These are phyloP conservation scores for Chlamydotis undulata DNA, from an alignment of 2,113 vertebrate genomes.

Conservation along the genomic window DNA sequence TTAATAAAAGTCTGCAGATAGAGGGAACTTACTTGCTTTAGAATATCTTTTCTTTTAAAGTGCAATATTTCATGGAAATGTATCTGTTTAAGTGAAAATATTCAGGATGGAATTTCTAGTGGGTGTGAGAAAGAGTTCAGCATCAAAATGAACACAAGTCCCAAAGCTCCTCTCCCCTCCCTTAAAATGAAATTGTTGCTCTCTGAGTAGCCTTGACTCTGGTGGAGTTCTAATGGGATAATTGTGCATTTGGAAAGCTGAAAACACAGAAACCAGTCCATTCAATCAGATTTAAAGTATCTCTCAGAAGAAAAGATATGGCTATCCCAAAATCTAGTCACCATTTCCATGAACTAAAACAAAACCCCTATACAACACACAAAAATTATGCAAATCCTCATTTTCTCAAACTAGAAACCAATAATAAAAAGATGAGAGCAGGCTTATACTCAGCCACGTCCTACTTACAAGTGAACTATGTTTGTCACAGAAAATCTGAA, in stretches of 20 bases:
- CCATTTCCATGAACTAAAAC: background rate
- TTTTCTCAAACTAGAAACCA: background rate
- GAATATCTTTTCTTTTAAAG: background rate
- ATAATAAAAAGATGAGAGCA: background rate
- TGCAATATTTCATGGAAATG: conserved; percentile 14
- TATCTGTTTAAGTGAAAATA: conserved; percentile 28
- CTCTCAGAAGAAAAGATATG: background rate
- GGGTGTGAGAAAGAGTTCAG: conserved; percentile 43
- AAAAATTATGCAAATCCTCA: background rate
- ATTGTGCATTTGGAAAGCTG: background rate
- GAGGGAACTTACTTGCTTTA: background rate
- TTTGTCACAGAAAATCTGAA: background rate
- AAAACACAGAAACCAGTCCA: background rate
- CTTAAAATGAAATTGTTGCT: conserved; percentile 24
- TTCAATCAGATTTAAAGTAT: conserved; percentile 6
- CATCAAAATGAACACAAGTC: conserved; percentile 17
- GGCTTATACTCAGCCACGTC: background rate
- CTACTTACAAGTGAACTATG: background rate
- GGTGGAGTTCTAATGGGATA: conserved; percentile 13
- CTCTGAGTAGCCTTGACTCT: conserved; percentile 12
- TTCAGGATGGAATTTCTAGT: conserved; percentile 18
- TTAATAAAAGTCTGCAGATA: background rate
- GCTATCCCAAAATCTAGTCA: background rate
- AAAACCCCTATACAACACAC: background rate
- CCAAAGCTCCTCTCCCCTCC: conserved; percentile 42